Conservation (phyloP, 2,888 invertebrate genomes). For the Corythucha ciliata region DNA sequence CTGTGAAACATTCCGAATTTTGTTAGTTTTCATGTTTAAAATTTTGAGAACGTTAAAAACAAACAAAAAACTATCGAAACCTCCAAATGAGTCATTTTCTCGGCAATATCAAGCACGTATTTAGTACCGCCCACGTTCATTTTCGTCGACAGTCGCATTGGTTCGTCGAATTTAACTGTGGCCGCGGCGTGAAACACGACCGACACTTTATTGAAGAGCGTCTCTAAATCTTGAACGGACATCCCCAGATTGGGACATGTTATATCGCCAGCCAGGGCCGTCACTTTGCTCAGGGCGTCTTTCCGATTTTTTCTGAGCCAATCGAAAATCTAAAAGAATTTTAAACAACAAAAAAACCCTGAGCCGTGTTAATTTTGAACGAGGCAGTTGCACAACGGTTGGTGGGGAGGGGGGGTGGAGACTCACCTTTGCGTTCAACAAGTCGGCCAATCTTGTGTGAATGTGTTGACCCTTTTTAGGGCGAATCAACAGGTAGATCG, state of each 20-base stretch:
- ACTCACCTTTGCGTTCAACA: conserved; percentile 28
- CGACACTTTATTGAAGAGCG: conserved; percentile 58
- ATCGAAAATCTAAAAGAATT: conserved; percentile 58
- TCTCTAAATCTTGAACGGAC: conserved; percentile 62
- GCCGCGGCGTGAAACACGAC: conserved; percentile 98
- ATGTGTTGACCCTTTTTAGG: conserved; percentile 65
- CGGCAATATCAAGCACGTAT: conserved; percentile 80
- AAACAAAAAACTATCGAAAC: too few relatives aligned
- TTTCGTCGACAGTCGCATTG: conserved; percentile 84
- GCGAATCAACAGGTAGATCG: conserved; percentile 67
- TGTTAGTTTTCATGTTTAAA: too few relatives aligned
- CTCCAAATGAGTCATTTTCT: conserved; percentile 77
- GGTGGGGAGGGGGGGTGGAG: too few relatives aligned
- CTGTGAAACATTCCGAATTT: too few relatives aligned
- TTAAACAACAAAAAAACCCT: background rate
- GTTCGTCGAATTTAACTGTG: conserved; percentile 95
- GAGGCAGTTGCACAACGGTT: too few relatives aligned
- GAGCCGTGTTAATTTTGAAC: too few relatives aligned
- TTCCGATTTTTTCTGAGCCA: conserved; percentile 63
- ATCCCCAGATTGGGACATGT: conserved; percentile 75
- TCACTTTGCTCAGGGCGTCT: conserved; percentile 61
- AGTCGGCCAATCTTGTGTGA: conserved; percentile 24
- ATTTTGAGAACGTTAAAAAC: too few relatives aligned
- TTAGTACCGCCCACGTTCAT: conserved; percentile 93
- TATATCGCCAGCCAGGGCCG: conserved; percentile 74